Evolutionary conservation across 2,888 invertebrate genomes (phyloP), one percentile per base, ranked within the genome.

Genomic region (Polymixis lichenea): DNA sequence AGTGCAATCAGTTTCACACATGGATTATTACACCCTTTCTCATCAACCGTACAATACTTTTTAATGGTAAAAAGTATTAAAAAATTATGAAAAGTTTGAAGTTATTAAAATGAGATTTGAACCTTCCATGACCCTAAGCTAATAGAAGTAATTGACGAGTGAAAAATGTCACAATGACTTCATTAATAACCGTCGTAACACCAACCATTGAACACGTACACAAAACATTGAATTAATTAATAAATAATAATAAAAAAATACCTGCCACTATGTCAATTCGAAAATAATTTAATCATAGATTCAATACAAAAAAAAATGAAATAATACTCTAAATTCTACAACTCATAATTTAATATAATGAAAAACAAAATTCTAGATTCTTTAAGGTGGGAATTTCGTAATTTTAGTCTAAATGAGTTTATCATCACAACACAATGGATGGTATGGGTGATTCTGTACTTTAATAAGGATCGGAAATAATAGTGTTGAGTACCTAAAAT

Each of bases 341-440:
- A 72, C 53, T 80, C 67, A 70, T 84, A 71, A 73, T 77, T 75
- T 69, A 71, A 65, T 83, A 72, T 19, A 69, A 60, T 67, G 69
- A 64, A 70, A 82, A 77, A 81, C 74, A 78, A 73, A 72, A 82
- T 70, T 79, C 55, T 78, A 58, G 68, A 67, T 82, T 69, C 22
- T 83, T 74, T 62, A 86, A 87, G 87, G 88, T 88, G 87, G 87
- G 87, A 83, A 82, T 88, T 88, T 88, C 87, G 84, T 87, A 76
- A 87, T 68, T 78, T 82, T 86, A 86, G 58, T 68, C 82, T 85
- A 82, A 82, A 73, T 66, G 70, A 78, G 66, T 64, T 74, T 65
- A 73, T 49, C 60, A 61, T 85, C 64, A 73, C 67, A 81, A 75
- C 74, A 49, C 43, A 67, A 46, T 75, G 65, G 58, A 78, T 64